Evolutionary conservation across 2,888 invertebrate species (phyloP).

Genomic region (Cantharis rufa): DNA sequence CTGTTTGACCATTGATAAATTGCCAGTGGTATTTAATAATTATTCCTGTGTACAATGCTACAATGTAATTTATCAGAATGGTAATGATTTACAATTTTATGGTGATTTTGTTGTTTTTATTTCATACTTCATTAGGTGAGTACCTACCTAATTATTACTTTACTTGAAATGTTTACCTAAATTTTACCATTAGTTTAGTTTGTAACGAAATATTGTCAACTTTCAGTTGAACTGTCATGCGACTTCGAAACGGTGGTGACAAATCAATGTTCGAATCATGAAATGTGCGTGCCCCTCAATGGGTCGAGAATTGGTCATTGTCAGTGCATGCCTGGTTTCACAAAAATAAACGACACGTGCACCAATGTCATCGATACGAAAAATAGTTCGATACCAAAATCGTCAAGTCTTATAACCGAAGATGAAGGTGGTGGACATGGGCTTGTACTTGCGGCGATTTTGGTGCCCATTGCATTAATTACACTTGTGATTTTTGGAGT

Average conservation of each 20-base stretch:
- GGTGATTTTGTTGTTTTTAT: conserved; percentile 13
- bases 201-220: background rate
- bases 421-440: conserved; percentile 42
- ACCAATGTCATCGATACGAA: conserved; percentile 25
- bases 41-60: background rate
- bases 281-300: conserved; percentile 40
- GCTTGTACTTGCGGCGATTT: conserved; percentile 47
- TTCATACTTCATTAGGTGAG: conserved; percentile 16
- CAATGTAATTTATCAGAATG: conserved; percentile 28
- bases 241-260: conserved; percentile 30
- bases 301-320: conserved; percentile 35
- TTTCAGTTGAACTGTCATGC: conserved; percentile 31
- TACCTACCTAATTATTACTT: background rate
- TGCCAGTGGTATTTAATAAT: background rate
- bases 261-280: conserved; percentile 41
- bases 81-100: conserved; percentile 10
- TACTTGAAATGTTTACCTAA: background rate
- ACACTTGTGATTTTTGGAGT: conserved; percentile 51
- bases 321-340: conserved; percentile 44
- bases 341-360: conserved; percentile 38
- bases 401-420: conserved; percentile 45
- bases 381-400: conserved; percentile 32
- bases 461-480: conserved; percentile 50
- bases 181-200: background rate
- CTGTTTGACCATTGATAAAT: background rate